Percentiles rank a stretch among this genome's conserved stretches.
Evolutionary conservation across 2,888 invertebrate genomes (phyloP).

Genomic region (Yponomeuta cagnagella): DNA sequence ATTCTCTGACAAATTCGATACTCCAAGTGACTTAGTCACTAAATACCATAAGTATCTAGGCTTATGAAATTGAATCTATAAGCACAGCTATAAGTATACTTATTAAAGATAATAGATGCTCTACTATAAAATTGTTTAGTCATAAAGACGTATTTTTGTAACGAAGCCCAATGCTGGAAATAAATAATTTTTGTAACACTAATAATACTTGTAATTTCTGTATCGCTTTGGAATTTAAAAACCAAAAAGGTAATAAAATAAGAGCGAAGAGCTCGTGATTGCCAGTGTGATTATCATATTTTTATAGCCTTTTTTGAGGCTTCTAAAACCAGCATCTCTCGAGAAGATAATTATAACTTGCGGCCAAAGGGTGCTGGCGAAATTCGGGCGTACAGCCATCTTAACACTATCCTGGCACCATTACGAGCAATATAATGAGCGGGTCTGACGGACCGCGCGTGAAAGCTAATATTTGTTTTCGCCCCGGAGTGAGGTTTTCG

Average conservation of each 20-base stretch:
- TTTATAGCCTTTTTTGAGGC: conserved; percentile 7
- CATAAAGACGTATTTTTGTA: conserved; percentile 7
- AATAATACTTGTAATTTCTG: neutral
- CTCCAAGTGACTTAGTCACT: too few species aligned
- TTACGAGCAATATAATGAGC: conserved; percentile 31
- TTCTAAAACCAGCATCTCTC: conserved; percentile 13
- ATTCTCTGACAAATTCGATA: neutral
- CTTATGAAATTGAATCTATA: too few species aligned
- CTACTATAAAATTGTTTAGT: too few species aligned
- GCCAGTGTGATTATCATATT: conserved; percentile 14
- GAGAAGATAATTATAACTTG: conserved; percentile 50
- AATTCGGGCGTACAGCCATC: conserved; percentile 41
- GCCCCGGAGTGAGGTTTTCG: conserved; percentile 47
- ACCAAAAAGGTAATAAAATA: neutral
- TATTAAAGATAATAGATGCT: too few species aligned
- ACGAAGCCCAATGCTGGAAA: conserved; percentile 6
- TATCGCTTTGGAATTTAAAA: neutral
- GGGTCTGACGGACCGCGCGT: conserved; percentile 42
- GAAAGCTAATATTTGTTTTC: conserved; percentile 70
- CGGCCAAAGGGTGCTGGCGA: conserved; percentile 35
- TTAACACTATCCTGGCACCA: conserved; percentile 43
- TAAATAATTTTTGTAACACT: neutral
- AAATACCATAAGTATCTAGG: too few species aligned
- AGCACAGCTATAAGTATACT: too few species aligned
- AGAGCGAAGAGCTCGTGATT: conserved; percentile 3